phyloP scores from a whole-genome alignment of 2,797 vertebrate species.

The Pangasius sanitwongsei region DNA sequence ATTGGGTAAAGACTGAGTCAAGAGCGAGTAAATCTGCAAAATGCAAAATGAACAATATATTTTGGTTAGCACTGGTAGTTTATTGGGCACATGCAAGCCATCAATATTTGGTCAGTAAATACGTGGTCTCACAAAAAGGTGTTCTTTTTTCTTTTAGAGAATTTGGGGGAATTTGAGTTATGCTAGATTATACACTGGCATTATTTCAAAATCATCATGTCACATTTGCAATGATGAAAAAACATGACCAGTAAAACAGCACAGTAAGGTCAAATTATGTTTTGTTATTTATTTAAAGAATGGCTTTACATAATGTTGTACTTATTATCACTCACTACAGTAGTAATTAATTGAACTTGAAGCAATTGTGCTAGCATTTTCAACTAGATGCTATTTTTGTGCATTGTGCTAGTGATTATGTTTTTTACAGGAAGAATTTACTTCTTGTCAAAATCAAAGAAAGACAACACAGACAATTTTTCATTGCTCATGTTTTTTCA shows the following conservation, averaged over 20 bases:
- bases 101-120: not conserved
- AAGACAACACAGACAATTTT: not conserved
- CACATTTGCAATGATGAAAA: not conserved
- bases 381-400: not conserved
- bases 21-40: not conserved
- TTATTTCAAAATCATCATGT: not conserved
- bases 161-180: not conserved
- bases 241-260: not conserved
- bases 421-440: not conserved
- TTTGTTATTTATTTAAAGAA: not conserved
- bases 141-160: not conserved
- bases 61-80: not conserved
- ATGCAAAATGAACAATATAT: not conserved
- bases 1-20: not conserved
- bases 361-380: not conserved
- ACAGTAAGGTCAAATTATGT: not conserved
- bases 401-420: not conserved
- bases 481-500: not conserved
- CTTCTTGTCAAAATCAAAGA: not conserved
- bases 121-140: not conserved
- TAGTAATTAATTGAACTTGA: not conserved
- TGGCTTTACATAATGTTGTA: not conserved
- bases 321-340: not conserved
- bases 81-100: not conserved
- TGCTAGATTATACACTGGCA: not conserved